Evolutionary conservation across 2,888 invertebrate species (phyloP), one percentile per base, ranked within the genome.

Genomic region (Labia minor): DNA sequence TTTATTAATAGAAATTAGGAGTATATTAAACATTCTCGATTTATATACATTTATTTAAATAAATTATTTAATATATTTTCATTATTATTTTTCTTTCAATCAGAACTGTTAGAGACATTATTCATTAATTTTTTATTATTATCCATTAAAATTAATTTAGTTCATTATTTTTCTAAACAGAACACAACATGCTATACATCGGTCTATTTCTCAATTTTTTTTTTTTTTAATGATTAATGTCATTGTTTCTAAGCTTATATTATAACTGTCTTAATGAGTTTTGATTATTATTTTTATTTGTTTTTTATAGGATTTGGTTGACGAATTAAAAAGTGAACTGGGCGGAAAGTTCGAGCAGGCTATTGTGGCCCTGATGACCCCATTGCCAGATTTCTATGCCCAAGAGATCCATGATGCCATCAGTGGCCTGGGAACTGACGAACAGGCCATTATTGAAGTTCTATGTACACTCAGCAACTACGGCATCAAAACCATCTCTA

Each of bases 321-420:
- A 76, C 64, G 78, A 79, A 66, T 72, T 80, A 67, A 79, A 78
- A 70, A 73, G 78, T 71, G 82, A 83, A 72, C 73, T 82, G 63
- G 76, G 79, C 63, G 82, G 82, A 4, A 74, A 77, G 16, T 81
- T 82, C 72, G 81, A 81, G 72, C 77, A 80, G 67, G 78, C 78
- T 1, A 73, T 81, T n/a, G 62, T 81, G 1, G 81, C 79, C 0
- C 71, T 82, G 68, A 77, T 81, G 79, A 78, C 77, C 68, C 78
- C 78, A 19, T 71, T 77, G n/a, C 76, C 75, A 37, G 79, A 80
- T 21, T 80, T 76, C 72, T 78, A 82, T 72, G 82, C 82, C 11
- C 75, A 76, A 65, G 78, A 79, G 71, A 72, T 82, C 16, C 76
- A 80, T 68, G 74, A 78, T 69, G 81, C 82, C 26, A 80, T 82